These are phyloP conservation scores for Philereme vetulata DNA, from an alignment of 2,888 invertebrate genomes.

Conservation along the genomic window DNA sequence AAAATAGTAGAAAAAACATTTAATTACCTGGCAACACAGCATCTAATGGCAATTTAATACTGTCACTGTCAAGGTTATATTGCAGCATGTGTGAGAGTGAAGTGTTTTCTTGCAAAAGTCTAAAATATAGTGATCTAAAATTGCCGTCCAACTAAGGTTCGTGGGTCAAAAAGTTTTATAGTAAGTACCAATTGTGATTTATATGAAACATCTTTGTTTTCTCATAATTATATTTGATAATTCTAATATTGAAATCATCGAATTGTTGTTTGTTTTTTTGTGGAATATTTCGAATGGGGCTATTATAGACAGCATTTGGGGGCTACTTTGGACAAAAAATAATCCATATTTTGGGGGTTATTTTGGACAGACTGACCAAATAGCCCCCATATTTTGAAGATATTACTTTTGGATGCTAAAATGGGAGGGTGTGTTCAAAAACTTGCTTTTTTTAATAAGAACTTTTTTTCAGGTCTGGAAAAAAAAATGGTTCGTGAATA, in stretches of 20 bases:
- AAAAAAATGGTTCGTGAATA: conserved; percentile 10
- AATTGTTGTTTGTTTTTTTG: conserved; percentile 15
- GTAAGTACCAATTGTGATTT: conserved; percentile 20
- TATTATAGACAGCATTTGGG: conserved; percentile 17
- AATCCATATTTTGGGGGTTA: conserved; percentile 18
- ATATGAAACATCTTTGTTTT: conserved; percentile 18
- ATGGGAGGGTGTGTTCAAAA: conserved; percentile 8
- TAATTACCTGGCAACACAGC: conserved; percentile 15
- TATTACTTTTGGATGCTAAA: conserved; percentile 11
- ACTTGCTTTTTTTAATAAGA: not conserved
- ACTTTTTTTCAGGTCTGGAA: conserved; percentile 3
- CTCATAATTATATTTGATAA: conserved; percentile 11
- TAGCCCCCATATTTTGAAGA: conserved; percentile 14
- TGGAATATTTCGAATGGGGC: conserved; percentile 21
- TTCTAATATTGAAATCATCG: conserved; percentile 12
- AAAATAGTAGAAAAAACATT: conserved; percentile 16
- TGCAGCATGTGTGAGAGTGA: conserved; percentile 19
- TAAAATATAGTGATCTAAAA: conserved; percentile 20
- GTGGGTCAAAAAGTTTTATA: conserved; percentile 16
- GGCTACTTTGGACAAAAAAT: conserved; percentile 19
- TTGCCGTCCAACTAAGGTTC: conserved; percentile 18
- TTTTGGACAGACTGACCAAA: conserved; percentile 16
- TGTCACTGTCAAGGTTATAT: conserved; percentile 14
- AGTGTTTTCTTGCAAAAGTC: conserved; percentile 17
- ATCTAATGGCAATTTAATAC: conserved; percentile 15